These are phyloP conservation scores for Geotria australis DNA, from an alignment of 2,797 vertebrate species.

Conservation along the genomic window DNA sequence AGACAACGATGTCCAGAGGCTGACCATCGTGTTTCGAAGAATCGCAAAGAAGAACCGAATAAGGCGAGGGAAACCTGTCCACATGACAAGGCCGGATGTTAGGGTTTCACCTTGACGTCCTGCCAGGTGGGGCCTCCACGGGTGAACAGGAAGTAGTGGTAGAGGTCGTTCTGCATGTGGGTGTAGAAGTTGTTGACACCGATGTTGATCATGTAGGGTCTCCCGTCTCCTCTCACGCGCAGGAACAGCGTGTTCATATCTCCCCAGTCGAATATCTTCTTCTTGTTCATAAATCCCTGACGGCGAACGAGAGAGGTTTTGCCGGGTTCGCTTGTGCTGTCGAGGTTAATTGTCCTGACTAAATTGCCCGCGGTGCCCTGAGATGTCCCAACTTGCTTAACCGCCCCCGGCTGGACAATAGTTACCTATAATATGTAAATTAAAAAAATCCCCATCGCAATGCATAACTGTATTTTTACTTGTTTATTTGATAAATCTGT, in stretches of 20 bases:
- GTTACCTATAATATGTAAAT: not conserved
- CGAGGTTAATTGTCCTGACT: too few relatives aligned
- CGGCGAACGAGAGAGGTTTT: not conserved
- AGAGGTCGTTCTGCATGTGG: constrained; percentile 43
- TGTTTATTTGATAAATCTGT: too few relatives aligned
- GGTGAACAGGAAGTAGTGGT: constrained; percentile 70
- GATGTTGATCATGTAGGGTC: constrained; percentile 77
- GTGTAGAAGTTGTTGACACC: constrained; percentile 25
- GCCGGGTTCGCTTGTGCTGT: constrained; percentile 1
- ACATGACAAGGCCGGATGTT: not conserved
- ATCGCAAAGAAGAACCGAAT: too few relatives aligned
- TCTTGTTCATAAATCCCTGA: constrained; percentile 39
- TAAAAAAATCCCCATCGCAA: not conserved
- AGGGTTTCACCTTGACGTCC: constrained; percentile 37
- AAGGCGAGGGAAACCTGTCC: not conserved
- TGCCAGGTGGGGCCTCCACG: constrained; percentile 88
- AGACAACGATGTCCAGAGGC: too few relatives aligned
- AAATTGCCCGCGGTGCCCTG: too few relatives aligned
- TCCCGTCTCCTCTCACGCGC: constrained; percentile 61
- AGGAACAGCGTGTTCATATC: constrained; percentile 52
- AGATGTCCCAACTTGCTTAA: too few relatives aligned
- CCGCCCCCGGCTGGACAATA: constrained; percentile 1
- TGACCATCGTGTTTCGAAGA: too few relatives aligned
- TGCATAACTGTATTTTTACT: too few relatives aligned
- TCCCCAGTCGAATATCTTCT: constrained; percentile 34